phyloP scores from a whole-genome alignment of 2,113 vertebrate genomes.

The Tachuris rubrigastra region DNA sequence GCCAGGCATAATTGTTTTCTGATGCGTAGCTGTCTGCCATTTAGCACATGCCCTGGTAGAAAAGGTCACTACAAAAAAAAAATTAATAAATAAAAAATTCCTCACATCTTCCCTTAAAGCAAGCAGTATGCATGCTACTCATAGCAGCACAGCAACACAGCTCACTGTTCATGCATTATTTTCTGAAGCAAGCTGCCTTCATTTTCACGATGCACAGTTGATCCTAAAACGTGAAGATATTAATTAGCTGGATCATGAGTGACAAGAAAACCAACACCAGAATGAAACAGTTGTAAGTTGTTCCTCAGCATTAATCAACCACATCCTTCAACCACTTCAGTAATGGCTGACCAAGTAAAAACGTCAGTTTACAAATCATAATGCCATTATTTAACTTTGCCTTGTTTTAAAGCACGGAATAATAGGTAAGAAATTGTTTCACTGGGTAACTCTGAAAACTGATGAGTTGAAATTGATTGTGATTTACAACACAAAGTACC shows the following conservation, averaged over 20 bases:
- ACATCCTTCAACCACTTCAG: not conserved
- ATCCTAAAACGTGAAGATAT: not conserved
- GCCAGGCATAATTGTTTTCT: conserved; percentile 39
- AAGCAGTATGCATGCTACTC: not conserved
- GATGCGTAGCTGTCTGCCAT: conserved; percentile 48
- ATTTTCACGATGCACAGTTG: not conserved
- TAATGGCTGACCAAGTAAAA: not conserved
- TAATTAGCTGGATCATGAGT: not conserved
- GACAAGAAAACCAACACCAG: not conserved
- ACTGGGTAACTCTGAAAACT: not conserved
- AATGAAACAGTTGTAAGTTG: not conserved
- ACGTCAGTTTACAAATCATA: not conserved
- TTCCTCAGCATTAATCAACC: not conserved
- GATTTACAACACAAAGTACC: not conserved
- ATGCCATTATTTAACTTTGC: not conserved
- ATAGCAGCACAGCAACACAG: not conserved
- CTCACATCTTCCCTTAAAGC: not conserved
- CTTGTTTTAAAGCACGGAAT: not conserved
- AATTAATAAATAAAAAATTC: not conserved
- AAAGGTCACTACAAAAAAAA: conserved; percentile 30
- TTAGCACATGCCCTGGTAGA: conserved; percentile 23
- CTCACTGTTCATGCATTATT: not conserved
- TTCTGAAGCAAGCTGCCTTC: not conserved
- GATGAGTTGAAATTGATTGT: not conserved
- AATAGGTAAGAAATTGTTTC: not conserved